Percentiles rank a stretch among this genome's conserved stretches.
These are phyloP conservation scores for Andricus curvator DNA, from an alignment of 2,888 invertebrate species.

Conservation along the genomic window DNA sequence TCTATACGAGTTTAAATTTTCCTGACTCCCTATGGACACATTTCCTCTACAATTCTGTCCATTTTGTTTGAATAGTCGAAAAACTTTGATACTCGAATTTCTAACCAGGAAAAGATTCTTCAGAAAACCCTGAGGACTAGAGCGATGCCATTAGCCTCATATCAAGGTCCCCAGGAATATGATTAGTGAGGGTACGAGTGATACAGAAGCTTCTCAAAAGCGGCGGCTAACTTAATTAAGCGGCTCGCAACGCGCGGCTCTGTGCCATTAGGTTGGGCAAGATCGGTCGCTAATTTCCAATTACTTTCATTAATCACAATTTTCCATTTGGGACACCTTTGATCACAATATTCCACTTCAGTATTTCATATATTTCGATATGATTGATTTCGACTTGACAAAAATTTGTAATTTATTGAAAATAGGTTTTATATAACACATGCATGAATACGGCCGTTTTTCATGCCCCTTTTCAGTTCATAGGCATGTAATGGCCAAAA, in stretches of 20 bases:
- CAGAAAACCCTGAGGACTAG: conserved; percentile 58
- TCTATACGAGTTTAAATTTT: too few species aligned
- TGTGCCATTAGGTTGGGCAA: conserved; percentile 71
- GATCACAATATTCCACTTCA: conserved; percentile 59
- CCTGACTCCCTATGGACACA: too few species aligned
- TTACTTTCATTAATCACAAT: conserved; percentile 75
- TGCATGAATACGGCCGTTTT: too few species aligned
- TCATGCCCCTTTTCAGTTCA: too few species aligned
- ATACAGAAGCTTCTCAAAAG: conserved; percentile 77
- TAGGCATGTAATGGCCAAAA: too few species aligned
- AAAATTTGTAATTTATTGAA: background rate
- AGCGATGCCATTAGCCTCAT: conserved; percentile 73
- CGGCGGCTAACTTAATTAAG: conserved; percentile 74
- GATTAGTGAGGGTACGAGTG: conserved; percentile 75
- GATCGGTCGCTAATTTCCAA: conserved; percentile 77
- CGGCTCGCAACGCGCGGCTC: conserved; percentile 66
- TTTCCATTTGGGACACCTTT: conserved; percentile 74
- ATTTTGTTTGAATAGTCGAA: background rate
- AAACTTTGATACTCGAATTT: background rate
- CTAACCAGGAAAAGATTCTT: conserved; percentile 50
- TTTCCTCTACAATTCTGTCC: too few species aligned
- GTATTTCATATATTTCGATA: too few species aligned
- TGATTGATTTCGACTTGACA: background rate
- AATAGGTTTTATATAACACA: too few species aligned
- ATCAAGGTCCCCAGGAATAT: conserved; percentile 74